A percentile compares a stretch with the other conserved stretches of the same genome.
These are phyloP conservation scores for Anguilla pacifica DNA, from an alignment of 2,797 vertebrate genomes.

Conservation along the genomic window DNA sequence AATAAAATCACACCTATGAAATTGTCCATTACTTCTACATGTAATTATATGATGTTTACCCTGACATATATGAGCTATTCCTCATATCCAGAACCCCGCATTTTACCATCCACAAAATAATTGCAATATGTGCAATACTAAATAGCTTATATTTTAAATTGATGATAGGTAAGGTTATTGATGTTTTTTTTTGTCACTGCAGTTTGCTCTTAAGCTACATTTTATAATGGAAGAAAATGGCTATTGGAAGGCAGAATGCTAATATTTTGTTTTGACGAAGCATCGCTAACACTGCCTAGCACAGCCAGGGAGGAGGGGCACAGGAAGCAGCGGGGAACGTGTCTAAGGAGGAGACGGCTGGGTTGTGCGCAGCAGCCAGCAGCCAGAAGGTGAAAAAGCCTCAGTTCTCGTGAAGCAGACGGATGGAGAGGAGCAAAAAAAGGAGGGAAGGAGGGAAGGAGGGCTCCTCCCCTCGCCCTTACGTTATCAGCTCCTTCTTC, in stretches of 20 bases:
- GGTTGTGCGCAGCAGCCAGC: not conserved
- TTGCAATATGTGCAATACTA: not conserved
- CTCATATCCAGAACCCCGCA: not conserved
- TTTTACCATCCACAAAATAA: not conserved
- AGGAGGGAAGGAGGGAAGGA: constrained; percentile 40
- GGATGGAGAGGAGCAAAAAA: not conserved
- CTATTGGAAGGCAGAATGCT: constrained; percentile 56
- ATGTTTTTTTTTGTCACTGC: not conserved
- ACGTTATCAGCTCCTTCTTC: constrained; percentile 98
- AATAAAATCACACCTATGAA: not conserved
- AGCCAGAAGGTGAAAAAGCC: not conserved
- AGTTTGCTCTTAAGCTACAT: not conserved
- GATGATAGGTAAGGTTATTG: not conserved
- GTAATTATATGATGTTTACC: not conserved
- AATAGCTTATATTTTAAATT: not conserved
- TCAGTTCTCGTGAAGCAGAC: not conserved
- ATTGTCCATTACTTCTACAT: not conserved
- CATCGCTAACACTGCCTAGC: constrained; percentile 45
- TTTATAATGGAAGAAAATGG: not conserved
- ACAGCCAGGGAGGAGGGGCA: constrained; percentile 48
- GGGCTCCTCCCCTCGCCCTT: constrained; percentile 70
- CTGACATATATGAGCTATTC: not conserved
- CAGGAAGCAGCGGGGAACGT: not conserved
- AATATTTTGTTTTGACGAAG: constrained; percentile 55
- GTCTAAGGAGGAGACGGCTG: not conserved